Evolutionary conservation across 2,113 vertebrate genomes (phyloP).

Genomic region (Hydrochoerus hydrochaeris): DNA sequence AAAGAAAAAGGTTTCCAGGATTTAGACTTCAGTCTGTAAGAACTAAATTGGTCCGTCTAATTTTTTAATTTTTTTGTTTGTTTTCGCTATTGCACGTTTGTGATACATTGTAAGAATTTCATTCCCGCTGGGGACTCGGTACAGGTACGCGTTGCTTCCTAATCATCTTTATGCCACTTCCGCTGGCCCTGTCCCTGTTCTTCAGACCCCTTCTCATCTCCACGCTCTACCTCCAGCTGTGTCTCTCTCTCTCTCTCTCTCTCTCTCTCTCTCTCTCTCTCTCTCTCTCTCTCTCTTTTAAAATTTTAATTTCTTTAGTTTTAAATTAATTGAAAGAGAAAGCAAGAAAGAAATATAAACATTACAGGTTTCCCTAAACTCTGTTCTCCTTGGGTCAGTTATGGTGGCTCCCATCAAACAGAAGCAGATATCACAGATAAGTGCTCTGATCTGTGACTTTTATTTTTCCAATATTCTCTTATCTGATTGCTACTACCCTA

Average conservation of each 20-base stretch:
- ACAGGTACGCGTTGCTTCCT: accelerated
- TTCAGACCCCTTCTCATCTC: background rate
- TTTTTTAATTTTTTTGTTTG: background rate
- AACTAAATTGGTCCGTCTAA: background rate
- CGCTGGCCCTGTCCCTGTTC: background rate
- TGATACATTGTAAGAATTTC: background rate
- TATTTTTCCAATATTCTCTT: background rate
- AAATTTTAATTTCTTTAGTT: background rate
- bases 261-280: background rate
- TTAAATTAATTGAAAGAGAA: constrained; percentile 8
- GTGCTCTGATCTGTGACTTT: background rate
- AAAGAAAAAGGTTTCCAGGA: background rate
- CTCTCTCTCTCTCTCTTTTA: background rate
- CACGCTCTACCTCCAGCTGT: too few species aligned
- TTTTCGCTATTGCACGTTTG: background rate
- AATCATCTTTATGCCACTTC: background rate
- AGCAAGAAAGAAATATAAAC: background rate
- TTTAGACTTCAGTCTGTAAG: background rate
- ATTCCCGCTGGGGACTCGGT: background rate
- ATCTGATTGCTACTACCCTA: background rate
- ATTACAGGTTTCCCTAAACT: background rate
- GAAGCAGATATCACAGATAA: background rate
- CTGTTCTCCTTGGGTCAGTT: background rate
- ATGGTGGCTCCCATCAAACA: background rate
- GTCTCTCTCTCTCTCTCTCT: background rate